Percentiles rank a stretch among this genome's conserved stretches.
Conservation (phyloP, 2,797 vertebrate genomes). For the Gambusia yucatana region DNA sequence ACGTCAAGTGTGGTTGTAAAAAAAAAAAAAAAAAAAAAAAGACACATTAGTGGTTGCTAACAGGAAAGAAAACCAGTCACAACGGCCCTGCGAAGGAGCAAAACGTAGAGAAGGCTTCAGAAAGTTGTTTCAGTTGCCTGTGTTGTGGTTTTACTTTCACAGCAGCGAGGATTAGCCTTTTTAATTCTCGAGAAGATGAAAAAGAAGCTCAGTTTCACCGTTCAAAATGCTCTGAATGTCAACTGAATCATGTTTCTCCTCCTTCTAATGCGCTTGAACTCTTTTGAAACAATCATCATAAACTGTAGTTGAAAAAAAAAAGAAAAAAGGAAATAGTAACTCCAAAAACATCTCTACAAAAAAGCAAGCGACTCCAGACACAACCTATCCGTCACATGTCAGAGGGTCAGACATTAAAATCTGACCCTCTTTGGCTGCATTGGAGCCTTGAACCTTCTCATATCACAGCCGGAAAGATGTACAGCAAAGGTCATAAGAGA, state of each 20-base stretch:
- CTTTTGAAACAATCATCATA: neutral
- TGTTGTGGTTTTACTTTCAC: slow-evolving; percentile 9
- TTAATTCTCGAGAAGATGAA: neutral
- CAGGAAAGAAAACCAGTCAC: slow-evolving; percentile 5
- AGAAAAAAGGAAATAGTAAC: neutral
- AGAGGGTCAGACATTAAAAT: neutral
- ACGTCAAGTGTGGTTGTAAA: slow-evolving; percentile 1
- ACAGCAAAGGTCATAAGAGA: neutral
- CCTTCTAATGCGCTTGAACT: neutral
- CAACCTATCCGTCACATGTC: neutral
- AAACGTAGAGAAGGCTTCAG: neutral
- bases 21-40: neutral
- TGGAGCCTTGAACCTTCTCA: neutral
- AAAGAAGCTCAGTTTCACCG: neutral
- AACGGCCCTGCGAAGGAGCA: neutral
- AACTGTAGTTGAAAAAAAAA: neutral
- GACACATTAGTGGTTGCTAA: neutral
- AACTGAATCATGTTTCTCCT: neutral
- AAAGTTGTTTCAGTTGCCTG: slow-evolving; percentile 2
- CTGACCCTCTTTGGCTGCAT: neutral
- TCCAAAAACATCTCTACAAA: neutral
- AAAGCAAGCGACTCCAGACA: neutral
- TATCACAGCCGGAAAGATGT: neutral
- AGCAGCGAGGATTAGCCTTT: neutral
- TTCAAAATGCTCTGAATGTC: neutral